Conservation (phyloP, 2,888 invertebrate genomes). For the Rhopalosiphum nymphaeae region DNA sequence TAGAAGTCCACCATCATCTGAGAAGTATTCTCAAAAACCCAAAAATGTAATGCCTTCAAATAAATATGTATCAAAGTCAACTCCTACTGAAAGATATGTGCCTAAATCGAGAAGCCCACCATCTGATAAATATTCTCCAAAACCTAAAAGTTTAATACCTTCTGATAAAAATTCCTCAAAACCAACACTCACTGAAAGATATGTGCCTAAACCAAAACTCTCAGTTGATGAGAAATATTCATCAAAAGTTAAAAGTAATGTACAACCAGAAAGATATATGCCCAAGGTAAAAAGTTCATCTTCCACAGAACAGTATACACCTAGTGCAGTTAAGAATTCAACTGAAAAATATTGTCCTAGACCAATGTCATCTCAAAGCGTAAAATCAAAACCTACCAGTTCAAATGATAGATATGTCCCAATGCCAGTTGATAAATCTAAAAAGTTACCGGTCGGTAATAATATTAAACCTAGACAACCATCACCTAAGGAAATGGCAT, state of each 20-base stretch:
- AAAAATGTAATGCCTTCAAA: constrained; percentile 43
- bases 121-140: constrained; percentile 15
- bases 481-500: constrained; percentile 72
- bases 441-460: constrained; percentile 20
- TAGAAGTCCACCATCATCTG: not conserved
- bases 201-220: constrained; percentile 23
- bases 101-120: not conserved
- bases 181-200: constrained; percentile 6
- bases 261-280: constrained; percentile 55
- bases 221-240: not conserved
- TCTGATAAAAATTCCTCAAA: constrained; percentile 49
- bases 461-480: constrained; percentile 70
- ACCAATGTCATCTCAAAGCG: constrained; percentile 16
- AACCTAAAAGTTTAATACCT: constrained; percentile 23
- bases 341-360: constrained; percentile 43
- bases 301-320: constrained; percentile 38
- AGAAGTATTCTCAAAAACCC: constrained; percentile 13
- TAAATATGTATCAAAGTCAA: constrained; percentile 43
- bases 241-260: constrained; percentile 24
- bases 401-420: constrained; percentile 51
- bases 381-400: constrained; percentile 27
- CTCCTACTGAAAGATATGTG: constrained; percentile 10
- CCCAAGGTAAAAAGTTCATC: constrained; percentile 29
- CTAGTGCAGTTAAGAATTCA: constrained; percentile 19
- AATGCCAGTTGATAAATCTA: constrained; percentile 47